Percentiles rank a stretch among this genome's conserved stretches.
These are phyloP conservation scores for Tetramorium parvispinum DNA, from an alignment of 1,140 invertebrate genomes.

Conservation along the genomic window DNA sequence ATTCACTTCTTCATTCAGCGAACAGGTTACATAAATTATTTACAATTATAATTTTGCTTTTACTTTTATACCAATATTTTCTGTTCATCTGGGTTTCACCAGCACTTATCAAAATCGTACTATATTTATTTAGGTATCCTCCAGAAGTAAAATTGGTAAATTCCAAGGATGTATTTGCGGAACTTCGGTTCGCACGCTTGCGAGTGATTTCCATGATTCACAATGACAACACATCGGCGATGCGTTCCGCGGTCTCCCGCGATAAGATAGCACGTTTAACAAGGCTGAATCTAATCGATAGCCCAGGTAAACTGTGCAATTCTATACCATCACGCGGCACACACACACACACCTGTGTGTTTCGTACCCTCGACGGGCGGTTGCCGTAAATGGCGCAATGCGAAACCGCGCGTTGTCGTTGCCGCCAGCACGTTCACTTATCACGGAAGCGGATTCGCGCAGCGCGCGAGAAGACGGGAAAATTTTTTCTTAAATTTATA, in stretches of 20 bases:
- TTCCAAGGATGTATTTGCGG: background rate
- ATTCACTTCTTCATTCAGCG: background rate
- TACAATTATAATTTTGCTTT: background rate
- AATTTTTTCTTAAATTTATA: constrained; percentile 37
- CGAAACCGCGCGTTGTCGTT: constrained; percentile 40
- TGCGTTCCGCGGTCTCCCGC: constrained; percentile 11
- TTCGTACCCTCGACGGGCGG: constrained; percentile 37
- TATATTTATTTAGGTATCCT: background rate
- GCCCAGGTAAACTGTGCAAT: constrained; percentile 33
- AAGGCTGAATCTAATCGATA: constrained; percentile 59
- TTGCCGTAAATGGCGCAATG: constrained; percentile 56
- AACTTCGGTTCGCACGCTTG: background rate
- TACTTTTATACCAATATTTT: background rate
- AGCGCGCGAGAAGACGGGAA: background rate
- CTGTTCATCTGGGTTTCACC: background rate
- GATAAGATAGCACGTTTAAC: constrained; percentile 59
- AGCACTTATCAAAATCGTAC: background rate
- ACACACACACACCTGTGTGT: constrained; percentile 15
- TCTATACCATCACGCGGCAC: background rate
- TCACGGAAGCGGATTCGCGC: constrained; percentile 42
- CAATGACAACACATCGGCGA: constrained; percentile 3
- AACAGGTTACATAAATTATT: background rate
- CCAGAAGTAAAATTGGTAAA: background rate
- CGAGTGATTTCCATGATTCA: constrained; percentile 47
- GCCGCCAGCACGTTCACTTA: constrained; percentile 38